Evolutionary conservation across 2,888 invertebrate species (phyloP).

Genomic region (Leptopilina drosophilae): DNA sequence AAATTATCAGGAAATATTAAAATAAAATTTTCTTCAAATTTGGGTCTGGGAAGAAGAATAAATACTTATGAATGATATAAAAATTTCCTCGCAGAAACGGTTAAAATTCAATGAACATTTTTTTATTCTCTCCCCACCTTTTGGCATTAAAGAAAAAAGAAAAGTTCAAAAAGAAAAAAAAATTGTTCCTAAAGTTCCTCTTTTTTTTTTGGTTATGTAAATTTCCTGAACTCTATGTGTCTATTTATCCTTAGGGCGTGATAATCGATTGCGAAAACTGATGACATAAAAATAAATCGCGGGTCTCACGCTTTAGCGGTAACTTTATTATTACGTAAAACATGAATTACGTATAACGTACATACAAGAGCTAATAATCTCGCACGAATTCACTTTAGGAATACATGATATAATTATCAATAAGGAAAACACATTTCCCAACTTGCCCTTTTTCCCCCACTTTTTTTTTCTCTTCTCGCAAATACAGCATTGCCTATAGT

Average conservation of each 20-base stretch:
- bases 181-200: not conserved
- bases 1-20: no score
- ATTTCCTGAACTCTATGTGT: not conserved
- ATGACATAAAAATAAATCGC: conserved; percentile 29
- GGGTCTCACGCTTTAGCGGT: conserved; percentile 27
- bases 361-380: conserved; percentile 14
- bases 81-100: no score
- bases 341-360: conserved; percentile 28
- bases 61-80: no score
- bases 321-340: conserved; percentile 32
- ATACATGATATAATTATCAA: conserved; percentile 28
- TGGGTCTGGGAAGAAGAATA: no score
- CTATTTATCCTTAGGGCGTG: conserved; percentile 15
- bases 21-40: no score
- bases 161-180: no score
- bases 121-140: no score
- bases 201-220: not conserved
- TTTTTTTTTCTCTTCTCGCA: not conserved
- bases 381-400: conserved; percentile 30
- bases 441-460: conserved; percentile 6
- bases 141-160: no score
- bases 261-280: conserved; percentile 25
- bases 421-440: conserved; percentile 16
- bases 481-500: not conserved
- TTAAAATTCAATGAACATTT: no score